phyloP scores from a whole-genome alignment of 2,113 vertebrate species.

The Podiceps cristatus region DNA sequence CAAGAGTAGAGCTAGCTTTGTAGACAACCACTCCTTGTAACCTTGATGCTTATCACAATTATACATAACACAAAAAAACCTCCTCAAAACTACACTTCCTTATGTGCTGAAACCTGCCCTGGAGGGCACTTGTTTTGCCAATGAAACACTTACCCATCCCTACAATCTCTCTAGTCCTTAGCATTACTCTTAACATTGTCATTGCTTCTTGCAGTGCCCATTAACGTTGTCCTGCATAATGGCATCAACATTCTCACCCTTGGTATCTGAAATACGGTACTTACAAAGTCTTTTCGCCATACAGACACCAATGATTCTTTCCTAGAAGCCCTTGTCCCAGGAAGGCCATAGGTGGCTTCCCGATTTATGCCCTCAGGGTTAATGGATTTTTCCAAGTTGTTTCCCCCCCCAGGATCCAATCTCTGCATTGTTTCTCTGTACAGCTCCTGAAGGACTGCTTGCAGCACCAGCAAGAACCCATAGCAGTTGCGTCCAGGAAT shows the following conservation, averaged over 20 bases:
- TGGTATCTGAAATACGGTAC: fast-evolving
- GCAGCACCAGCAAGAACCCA: background rate
- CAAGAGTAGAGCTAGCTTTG: background rate
- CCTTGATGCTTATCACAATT: background rate
- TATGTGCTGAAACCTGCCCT: fast-evolving
- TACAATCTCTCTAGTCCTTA: background rate
- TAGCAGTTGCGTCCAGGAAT: background rate
- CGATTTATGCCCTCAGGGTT: background rate
- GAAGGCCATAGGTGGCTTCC: background rate
- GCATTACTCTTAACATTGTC: background rate
- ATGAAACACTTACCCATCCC: background rate
- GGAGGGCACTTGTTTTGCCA: background rate
- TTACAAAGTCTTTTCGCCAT: background rate
- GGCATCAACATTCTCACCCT: background rate
- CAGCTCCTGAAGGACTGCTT: background rate
- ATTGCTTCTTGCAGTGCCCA: background rate
- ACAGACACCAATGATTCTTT: background rate
- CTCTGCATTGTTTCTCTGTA: background rate
- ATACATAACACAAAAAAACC: background rate
- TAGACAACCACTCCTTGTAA: background rate
- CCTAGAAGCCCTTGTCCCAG: background rate
- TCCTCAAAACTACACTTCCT: background rate
- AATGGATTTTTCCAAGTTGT: background rate
- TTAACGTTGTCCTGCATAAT: background rate
- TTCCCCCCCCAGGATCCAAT: background rate